Evolutionary conservation across 2,797 vertebrate species (phyloP).

Genomic region (Galago senegalensis): DNA sequence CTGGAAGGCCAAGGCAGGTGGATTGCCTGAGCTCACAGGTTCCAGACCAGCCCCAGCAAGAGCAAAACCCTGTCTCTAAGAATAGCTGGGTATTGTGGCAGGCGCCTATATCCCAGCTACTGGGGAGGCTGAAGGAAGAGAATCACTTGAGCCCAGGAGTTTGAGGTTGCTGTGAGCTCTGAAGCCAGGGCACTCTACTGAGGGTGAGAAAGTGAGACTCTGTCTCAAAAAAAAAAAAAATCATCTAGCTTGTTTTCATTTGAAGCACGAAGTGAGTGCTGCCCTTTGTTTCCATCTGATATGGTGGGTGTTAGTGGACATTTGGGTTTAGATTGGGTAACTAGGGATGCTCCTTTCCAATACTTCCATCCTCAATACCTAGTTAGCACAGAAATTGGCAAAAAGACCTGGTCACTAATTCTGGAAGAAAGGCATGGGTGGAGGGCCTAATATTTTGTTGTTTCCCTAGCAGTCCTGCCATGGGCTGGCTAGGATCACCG

Average conservation of each 20-base stretch:
- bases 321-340: background rate
- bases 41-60: too few species aligned
- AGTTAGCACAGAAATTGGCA: background rate
- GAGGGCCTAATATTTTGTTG: background rate
- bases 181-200: too few species aligned
- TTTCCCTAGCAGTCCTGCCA: background rate
- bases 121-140: too few species aligned
- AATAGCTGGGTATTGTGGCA: too few species aligned
- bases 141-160: too few species aligned
- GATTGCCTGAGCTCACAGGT: too few species aligned
- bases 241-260: background rate
- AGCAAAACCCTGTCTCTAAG: too few species aligned
- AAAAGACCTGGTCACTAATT: background rate
- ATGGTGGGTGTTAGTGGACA: background rate
- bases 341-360: background rate
- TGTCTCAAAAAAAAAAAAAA: background rate
- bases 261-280: background rate
- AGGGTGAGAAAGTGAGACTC: too few species aligned
- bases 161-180: too few species aligned
- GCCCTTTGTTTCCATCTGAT: background rate
- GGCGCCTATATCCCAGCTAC: too few species aligned
- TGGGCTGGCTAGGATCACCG: background rate
- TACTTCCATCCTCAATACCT: background rate
- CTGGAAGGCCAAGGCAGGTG: too few species aligned
- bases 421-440: background rate